Evolutionary conservation across 2,888 invertebrate genomes (phyloP).

Genomic region (Pyrrhia umbra): DNA sequence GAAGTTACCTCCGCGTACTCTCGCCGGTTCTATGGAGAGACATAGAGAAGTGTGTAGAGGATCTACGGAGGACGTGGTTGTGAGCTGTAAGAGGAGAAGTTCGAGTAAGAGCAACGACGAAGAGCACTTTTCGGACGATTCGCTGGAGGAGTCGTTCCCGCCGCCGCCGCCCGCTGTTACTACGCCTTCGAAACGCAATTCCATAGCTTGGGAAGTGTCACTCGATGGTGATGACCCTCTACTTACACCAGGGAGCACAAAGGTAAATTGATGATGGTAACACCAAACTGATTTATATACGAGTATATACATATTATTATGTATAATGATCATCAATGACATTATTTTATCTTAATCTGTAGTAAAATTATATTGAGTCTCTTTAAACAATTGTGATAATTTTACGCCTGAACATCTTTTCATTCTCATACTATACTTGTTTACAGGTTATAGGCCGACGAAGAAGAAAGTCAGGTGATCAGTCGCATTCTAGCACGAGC

Average conservation of each 20-base stretch:
- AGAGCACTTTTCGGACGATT: constrained; percentile 95
- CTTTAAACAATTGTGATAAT: too few species aligned
- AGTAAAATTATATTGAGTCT: neutral
- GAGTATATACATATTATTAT: neutral
- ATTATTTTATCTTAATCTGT: neutral
- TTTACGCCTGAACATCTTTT: neutral
- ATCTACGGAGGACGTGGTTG: constrained; percentile 86
- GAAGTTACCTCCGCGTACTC: constrained; percentile 92
- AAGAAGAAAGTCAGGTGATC: constrained; percentile 89
- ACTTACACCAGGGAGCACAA: constrained; percentile 93
- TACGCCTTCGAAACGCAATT: constrained; percentile 93
- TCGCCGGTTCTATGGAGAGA: constrained; percentile 93
- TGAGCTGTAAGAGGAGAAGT: constrained; percentile 78
- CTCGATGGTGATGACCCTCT: constrained; percentile 93
- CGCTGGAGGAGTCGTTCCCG: constrained; percentile 94
- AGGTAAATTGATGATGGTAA: constrained; percentile 87
- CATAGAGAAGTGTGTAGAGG: constrained; percentile 95
- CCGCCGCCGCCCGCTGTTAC: constrained; percentile 90
- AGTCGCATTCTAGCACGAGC: constrained; percentile 92
- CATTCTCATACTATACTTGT: constrained; percentile 1
- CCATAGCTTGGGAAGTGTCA: constrained; percentile 97
- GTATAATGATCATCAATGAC: neutral
- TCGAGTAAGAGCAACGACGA: constrained; percentile 83
- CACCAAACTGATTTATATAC: too few species aligned
- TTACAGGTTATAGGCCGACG: constrained; percentile 90